A percentile compares a stretch with the other conserved stretches of the same genome.
phyloP scores from a whole-genome alignment of 2,113 vertebrate genomes.

The Calyptomena viridis region DNA sequence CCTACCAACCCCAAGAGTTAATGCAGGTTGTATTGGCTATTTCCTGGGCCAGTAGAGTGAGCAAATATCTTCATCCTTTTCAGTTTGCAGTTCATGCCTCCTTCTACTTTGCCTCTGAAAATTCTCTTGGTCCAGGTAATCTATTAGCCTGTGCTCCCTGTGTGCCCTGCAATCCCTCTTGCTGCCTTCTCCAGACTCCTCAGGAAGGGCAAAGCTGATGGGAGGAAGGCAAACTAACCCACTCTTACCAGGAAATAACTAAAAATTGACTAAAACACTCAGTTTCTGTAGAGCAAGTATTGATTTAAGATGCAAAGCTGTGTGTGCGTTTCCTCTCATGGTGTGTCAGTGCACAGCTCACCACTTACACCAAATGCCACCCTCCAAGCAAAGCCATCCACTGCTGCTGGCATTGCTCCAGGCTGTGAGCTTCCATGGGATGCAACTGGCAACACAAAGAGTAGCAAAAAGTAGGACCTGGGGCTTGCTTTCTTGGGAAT shows the following conservation, averaged over 20 bases:
- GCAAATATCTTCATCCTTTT: background rate
- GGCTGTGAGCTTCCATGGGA: background rate
- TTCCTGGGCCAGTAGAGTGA: background rate
- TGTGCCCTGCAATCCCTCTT: background rate
- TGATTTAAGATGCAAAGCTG: background rate
- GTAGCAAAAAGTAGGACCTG: background rate
- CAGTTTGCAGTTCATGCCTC: background rate
- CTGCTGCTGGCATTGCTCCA: background rate
- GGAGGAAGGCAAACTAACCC: background rate
- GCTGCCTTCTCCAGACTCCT: background rate
- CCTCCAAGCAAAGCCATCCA: accelerated
- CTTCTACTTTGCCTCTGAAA: background rate
- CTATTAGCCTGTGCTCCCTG: background rate
- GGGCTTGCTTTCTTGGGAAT: background rate
- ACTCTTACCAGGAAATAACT: background rate
- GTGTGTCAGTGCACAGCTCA: accelerated
- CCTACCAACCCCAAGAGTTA: background rate
- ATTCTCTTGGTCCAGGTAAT: background rate
- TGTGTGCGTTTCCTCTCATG: accelerated
- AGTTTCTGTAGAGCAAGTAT: background rate
- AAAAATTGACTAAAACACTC: background rate
- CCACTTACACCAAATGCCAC: accelerated
- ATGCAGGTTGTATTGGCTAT: background rate
- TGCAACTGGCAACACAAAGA: background rate
- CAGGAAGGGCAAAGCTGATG: background rate